Evolutionary conservation across 2,797 vertebrate genomes (phyloP).

Genomic region (Anas flavirostris): DNA sequence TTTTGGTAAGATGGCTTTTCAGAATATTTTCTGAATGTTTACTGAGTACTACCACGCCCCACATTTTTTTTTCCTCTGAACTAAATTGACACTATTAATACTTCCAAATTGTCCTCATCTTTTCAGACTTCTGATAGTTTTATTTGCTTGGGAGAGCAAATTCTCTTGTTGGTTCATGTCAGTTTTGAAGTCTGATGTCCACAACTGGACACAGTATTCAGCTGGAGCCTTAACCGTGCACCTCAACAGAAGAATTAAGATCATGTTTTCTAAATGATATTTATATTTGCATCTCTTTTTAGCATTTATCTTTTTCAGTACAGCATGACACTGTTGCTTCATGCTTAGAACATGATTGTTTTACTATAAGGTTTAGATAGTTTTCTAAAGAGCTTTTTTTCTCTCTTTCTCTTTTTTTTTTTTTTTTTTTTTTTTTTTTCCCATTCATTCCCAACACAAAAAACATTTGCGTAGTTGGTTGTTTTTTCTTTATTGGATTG

Average conservation of each 20-base stretch:
- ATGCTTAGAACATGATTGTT: neutral
- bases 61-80: neutral
- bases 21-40: neutral
- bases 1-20: neutral
- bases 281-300: neutral
- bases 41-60: neutral
- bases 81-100: neutral
- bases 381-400: neutral
- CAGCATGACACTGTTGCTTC: neutral
- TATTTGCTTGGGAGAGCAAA: neutral
- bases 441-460: neutral
- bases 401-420: neutral
- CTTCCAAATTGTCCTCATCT: neutral
- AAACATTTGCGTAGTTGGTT: neutral
- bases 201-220: neutral
- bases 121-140: neutral
- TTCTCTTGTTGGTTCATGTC: neutral
- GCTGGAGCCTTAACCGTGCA: neutral
- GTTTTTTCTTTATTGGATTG: neutral
- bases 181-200: neutral
- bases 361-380: neutral
- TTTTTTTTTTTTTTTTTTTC: neutral
- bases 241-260: neutral
- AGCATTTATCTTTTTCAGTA: neutral
- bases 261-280: neutral